phyloP scores from a whole-genome alignment of 2,113 vertebrate species.

The Psephotus haematonotus region DNA sequence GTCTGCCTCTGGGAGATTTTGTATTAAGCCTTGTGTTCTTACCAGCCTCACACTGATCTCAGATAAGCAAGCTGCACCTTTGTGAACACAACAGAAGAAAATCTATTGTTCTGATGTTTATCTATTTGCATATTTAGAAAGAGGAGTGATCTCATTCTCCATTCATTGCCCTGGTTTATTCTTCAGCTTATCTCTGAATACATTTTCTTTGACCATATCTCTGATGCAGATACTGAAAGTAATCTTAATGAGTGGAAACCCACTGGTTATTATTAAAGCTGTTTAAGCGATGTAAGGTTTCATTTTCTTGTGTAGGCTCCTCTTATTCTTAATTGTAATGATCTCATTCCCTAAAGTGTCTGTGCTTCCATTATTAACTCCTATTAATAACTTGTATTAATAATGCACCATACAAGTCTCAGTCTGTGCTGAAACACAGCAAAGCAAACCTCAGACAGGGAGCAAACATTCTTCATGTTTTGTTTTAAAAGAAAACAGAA shows the following conservation, averaged over 20 bases:
- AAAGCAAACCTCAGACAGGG: not conserved
- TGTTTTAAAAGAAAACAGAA: not conserved
- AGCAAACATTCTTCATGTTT: not conserved
- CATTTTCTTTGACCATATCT: conserved; percentile 4
- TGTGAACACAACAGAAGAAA: conserved; percentile 17
- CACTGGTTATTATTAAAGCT: conserved; percentile 40
- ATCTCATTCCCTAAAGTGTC: conserved; percentile 51
- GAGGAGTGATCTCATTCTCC: conserved; percentile 17
- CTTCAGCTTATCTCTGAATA: conserved; percentile 21
- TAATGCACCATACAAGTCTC: not conserved
- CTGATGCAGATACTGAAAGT: conserved; percentile 7
- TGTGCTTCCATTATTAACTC: conserved; percentile 57
- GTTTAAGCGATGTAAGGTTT: conserved; percentile 42
- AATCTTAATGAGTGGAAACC: conserved; percentile 40
- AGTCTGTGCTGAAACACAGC: not conserved
- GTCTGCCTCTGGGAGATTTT: not conserved
- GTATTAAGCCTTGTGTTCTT: not conserved
- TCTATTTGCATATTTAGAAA: conserved; percentile 53
- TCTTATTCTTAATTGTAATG: conserved; percentile 60
- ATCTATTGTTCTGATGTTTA: conserved; percentile 48
- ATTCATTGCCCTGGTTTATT: conserved; percentile 10
- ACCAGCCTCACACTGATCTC: not conserved
- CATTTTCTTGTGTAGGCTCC: conserved; percentile 46
- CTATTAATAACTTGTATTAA: conserved; percentile 53
- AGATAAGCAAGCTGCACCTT: conserved; percentile 53